These are phyloP conservation scores for Saccostrea cuccullata DNA, from an alignment of 1,140 invertebrate species.

Conservation along the genomic window DNA sequence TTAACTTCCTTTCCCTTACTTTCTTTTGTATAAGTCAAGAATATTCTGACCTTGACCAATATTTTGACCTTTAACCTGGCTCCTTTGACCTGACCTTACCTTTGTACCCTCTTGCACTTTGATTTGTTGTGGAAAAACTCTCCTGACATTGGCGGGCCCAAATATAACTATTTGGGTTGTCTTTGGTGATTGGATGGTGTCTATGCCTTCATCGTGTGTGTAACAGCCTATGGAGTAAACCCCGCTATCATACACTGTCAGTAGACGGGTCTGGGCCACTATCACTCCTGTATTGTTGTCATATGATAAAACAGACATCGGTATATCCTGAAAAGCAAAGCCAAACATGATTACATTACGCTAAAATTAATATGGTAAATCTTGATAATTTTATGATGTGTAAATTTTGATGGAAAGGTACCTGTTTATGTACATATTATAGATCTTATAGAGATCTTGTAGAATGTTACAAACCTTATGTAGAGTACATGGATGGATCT, in stretches of 20 bases:
- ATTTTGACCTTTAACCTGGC: too few species aligned
- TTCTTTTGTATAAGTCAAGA: too few species aligned
- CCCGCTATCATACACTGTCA: neutral
- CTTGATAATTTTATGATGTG: too few species aligned
- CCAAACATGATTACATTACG: too few species aligned
- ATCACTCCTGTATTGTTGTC: neutral
- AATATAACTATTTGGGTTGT: neutral
- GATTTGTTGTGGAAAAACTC: neutral
- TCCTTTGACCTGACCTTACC: neutral
- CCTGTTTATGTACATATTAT: too few species aligned
- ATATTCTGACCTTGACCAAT: too few species aligned
- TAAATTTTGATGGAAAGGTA: too few species aligned
- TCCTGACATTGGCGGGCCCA: neutral
- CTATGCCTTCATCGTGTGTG: neutral
- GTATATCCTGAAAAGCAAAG: constrained; percentile 30
- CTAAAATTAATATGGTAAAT: too few species aligned
- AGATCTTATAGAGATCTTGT: too few species aligned
- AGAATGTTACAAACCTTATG: too few species aligned
- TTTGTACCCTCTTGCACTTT: neutral
- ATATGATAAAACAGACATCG: neutral
- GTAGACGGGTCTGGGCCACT: neutral
- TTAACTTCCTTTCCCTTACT: too few species aligned
- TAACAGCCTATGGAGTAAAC: constrained; percentile 31
- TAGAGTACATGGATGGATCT: too few species aligned
- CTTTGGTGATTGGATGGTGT: neutral